Conservation (phyloP, 2,113 vertebrate genomes). For the Odocoileus hemionus region DNA sequence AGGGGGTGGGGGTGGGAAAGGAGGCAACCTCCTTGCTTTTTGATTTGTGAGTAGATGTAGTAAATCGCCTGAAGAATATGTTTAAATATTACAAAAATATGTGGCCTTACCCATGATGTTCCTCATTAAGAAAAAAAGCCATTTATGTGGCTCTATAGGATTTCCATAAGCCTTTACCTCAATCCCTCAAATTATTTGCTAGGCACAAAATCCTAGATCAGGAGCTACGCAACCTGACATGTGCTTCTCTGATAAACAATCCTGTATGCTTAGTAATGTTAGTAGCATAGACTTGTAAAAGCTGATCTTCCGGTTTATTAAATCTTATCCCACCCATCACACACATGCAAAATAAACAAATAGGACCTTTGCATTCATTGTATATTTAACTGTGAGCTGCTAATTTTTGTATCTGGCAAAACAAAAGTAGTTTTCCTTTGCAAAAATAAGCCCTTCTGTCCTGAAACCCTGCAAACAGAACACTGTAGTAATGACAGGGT, state of each 20-base stretch:
- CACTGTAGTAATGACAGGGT: constrained; percentile 27
- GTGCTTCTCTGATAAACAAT: not conserved
- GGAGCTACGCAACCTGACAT: not conserved
- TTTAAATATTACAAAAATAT: not conserved
- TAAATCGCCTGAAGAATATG: not conserved
- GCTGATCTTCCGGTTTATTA: not conserved
- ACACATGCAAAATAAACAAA: not conserved
- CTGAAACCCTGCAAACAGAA: not conserved
- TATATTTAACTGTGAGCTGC: constrained; percentile 4
- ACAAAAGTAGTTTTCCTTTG: constrained; percentile 13
- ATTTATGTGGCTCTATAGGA: not conserved
- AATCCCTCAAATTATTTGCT: not conserved
- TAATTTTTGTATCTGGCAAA: not conserved
- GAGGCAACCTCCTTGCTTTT: not conserved
- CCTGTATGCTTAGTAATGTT: not conserved
- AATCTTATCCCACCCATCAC: not conserved
- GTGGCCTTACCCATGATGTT: not conserved
- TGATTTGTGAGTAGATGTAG: not conserved
- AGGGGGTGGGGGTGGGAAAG: not conserved
- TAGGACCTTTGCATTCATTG: not conserved
- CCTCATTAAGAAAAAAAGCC: not conserved
- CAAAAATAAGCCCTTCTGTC: constrained; percentile 36
- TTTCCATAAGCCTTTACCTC: not conserved
- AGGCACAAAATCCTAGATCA: not conserved
- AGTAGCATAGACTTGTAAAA: not conserved